Percentiles rank a stretch among this genome's conserved stretches.
These are phyloP conservation scores for Danio albolineatus DNA, from an alignment of 2,797 vertebrate species.

Conservation along the genomic window DNA sequence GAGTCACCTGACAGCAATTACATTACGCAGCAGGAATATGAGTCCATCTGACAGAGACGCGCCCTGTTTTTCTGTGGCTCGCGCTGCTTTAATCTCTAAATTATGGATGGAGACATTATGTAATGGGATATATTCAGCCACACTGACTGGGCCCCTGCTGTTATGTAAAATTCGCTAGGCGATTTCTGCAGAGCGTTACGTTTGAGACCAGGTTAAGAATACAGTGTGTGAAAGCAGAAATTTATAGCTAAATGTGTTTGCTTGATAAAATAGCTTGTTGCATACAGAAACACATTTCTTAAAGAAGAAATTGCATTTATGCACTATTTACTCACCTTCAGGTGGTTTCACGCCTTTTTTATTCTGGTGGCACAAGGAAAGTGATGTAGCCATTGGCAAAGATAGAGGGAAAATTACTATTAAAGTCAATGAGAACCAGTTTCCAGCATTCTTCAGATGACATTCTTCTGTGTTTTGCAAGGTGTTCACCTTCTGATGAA, in stretches of 20 bases:
- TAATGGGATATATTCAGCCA: conserved; percentile 51
- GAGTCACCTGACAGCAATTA: conserved; percentile 23
- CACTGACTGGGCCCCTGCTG: conserved; percentile 7
- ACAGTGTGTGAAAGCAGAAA: neutral
- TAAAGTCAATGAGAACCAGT: no score
- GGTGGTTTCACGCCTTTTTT: no score
- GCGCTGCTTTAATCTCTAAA: conserved; percentile 53
- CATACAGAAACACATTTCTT: no score
- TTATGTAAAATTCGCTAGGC: conserved; percentile 19
- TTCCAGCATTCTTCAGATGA: no score
- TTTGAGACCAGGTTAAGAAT: neutral
- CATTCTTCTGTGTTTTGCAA: no score
- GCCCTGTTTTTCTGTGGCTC: conserved; percentile 28
- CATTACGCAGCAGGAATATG: conserved; percentile 24
- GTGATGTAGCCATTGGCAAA: no score
- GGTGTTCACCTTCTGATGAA: neutral
- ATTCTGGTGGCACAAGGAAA: no score
- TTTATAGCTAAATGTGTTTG: neutral
- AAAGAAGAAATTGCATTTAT: no score
- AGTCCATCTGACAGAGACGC: conserved; percentile 39
- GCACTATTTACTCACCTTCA: no score
- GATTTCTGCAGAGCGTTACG: neutral
- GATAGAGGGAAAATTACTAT: no score
- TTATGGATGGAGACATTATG: conserved; percentile 58
- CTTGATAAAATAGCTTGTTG: neutral